phyloP scores from a whole-genome alignment of 2,797 vertebrate species.

The Amphiprion clarkii region DNA sequence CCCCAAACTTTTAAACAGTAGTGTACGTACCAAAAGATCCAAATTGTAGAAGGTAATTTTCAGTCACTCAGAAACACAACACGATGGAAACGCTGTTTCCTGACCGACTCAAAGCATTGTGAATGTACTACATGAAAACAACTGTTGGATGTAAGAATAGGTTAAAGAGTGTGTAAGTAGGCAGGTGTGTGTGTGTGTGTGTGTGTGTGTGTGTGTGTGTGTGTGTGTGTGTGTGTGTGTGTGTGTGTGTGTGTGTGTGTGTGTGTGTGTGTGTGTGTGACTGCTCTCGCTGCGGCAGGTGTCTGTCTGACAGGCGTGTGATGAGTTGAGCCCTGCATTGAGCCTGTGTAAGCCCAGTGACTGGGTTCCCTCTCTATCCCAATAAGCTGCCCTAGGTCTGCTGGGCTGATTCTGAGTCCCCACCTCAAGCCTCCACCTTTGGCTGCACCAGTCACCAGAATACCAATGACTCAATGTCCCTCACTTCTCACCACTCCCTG shows the following conservation, averaged over 20 bases:
- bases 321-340: conserved; percentile 84
- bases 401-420: conserved; percentile 76
- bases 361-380: conserved; percentile 79
- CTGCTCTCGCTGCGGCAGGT: conserved; percentile 71
- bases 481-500: conserved; percentile 65
- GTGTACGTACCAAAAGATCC: too few relatives aligned
- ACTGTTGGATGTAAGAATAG: conserved; percentile 26
- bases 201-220: conserved; percentile 40
- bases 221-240: conserved; percentile 13
- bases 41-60: not conserved
- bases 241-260: conserved; percentile 48
- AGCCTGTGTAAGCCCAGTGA: conserved; percentile 84
- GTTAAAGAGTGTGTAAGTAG: conserved; percentile 41
- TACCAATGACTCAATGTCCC: conserved; percentile 78
- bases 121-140: conserved; percentile 35
- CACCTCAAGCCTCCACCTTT: conserved; percentile 74
- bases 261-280: conserved; percentile 46
- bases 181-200: conserved; percentile 21
- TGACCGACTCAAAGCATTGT: conserved; percentile 21
- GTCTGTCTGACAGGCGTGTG: conserved; percentile 85
- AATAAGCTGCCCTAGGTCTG: conserved; percentile 82
- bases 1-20: too few relatives aligned
- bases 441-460: conserved; percentile 75
- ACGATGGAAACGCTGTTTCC: conserved; percentile 4
- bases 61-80: not conserved